Evolutionary conservation across 2,797 vertebrate genomes (phyloP), one percentile per base, ranked within the genome.

Genomic region (Bradypodion pumilum): DNA sequence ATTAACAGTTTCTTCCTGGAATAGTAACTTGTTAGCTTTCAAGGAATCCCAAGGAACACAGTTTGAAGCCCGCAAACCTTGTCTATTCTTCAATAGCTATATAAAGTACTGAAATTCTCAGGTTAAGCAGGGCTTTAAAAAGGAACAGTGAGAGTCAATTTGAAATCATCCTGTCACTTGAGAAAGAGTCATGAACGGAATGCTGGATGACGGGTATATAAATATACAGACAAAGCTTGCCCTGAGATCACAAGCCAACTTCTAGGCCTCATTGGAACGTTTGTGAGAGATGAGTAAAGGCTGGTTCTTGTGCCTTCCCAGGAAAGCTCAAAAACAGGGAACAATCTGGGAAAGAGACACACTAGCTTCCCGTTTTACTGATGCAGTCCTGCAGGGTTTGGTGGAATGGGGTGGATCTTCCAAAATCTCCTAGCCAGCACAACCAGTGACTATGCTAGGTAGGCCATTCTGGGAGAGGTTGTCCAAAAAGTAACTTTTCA

Each of bases 271-370:
- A 37, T 2, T 27, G 74, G 88, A 83, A 88, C 73, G 29, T 32
- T 52, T 60, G 80, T 69, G 79, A 79, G 82, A 80, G 59, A 63
- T 86, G 77, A 84, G 78, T 56, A 78, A 88, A 19, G 62, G 40
- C 16, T 16, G 32, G 65, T 65, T 52, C 62, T 74, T 75, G 32
- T 10, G 32, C 19, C 62, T n/a, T 2, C 1, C 44, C 23, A 21
- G 81, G 62, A 23, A 40, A 1, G 40, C 16, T 27, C 23, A 21
- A 8, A 77, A 77, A 62, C 37, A 59, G 32, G 74, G 52, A 65
- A 32, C 60, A 7, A 16, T 29, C 2, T 25, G 29, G 21, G 23
- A 35, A 27, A 6, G 78, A 46, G 13, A 63, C 19, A 2, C 4
- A 5, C 32, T n/a, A 23, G 27, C 6, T 19, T 74, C 27, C 52